Evolutionary conservation across 1,140 invertebrate species (phyloP), one percentile per base, ranked within the genome.

Genomic region (Brachionus sp.): DNA sequence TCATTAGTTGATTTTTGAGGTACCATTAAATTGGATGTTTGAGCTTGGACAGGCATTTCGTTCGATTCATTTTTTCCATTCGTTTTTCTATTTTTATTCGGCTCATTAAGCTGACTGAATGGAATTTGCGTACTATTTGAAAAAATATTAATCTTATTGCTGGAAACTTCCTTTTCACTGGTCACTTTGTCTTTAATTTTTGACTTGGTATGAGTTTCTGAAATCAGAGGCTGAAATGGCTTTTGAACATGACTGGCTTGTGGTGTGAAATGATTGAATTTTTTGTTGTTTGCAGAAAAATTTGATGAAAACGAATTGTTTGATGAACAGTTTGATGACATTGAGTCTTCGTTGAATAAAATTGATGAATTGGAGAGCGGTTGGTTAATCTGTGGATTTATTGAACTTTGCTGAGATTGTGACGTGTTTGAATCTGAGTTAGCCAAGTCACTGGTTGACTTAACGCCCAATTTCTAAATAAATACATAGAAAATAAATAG

Each of bases 291-390:
- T 46, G 70, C 19, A 23, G 70, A 75, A 44, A 75, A 46, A 75
- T 80, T 80, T 12, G 77, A 80, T 5, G 77, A 37, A 80, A 42
- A 66, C 5, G 77, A 80, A 57, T 80, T 39, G 35, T 57, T 80
- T 62, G 77, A 80, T 10, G 77, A 80, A 33, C 50, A 62, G 25
- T 80, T 80, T 10, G 77, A 80, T 5, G 77, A 80, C 77, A 80
- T 80, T n/a, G 77, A 80, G 57, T 80, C 77, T n/a, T 80, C 77
- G 35, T 80, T 80, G 66, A 75, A 25, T 10, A 75, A 46, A 13
- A 75, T 9, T 4, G 66, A 70, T 70, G 66, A 70, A 39, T 70
- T 70, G 4, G 66, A 70, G 39, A 39, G 66, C 16, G 66, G 66
- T 16, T 70, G 66, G 4, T 39, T n/a, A 5, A 70, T 19, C 16